Percentiles rank a stretch among this genome's conserved stretches.
Conservation (phyloP, 2,797 vertebrate species). For the Limnodromus scolopaceus region DNA sequence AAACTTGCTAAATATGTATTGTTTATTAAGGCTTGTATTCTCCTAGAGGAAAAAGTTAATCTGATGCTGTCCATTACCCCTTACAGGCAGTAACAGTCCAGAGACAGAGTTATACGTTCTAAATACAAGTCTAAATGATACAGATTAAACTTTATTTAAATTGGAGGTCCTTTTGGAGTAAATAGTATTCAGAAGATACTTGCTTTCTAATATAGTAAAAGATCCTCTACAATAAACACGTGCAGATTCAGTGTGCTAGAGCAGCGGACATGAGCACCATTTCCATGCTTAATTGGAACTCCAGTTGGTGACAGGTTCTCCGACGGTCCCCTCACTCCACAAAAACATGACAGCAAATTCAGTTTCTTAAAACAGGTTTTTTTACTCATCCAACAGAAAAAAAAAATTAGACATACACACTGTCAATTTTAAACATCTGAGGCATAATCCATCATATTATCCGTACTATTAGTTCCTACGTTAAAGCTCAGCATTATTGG, state of each 20-base stretch:
- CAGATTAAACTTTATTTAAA: conserved; percentile 80
- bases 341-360: conserved; percentile 83
- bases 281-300: conserved; percentile 75
- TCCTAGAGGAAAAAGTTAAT: conserved; percentile 85
- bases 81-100: conserved; percentile 81
- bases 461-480: conserved; percentile 84
- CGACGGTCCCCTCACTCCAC: conserved; percentile 86
- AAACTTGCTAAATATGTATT: conserved; percentile 84
- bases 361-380: conserved; percentile 82
- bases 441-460: conserved; percentile 85
- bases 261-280: conserved; percentile 79
- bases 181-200: conserved; percentile 79
- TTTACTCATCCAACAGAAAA: conserved; percentile 73
- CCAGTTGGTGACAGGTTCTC: conserved; percentile 73
- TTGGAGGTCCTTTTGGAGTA: conserved; percentile 78
- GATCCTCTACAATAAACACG: conserved; percentile 81
- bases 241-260: conserved; percentile 79
- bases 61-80: conserved; percentile 79
- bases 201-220: conserved; percentile 84
- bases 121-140: conserved; percentile 85
- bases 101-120: conserved; percentile 82
- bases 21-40: conserved; percentile 96
- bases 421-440: conserved; percentile 83
- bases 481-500: conserved; percentile 88
- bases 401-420: conserved; percentile 62